Evolutionary conservation across 2,113 vertebrate genomes (phyloP).

Genomic region (Spermophilus dauricus): DNA sequence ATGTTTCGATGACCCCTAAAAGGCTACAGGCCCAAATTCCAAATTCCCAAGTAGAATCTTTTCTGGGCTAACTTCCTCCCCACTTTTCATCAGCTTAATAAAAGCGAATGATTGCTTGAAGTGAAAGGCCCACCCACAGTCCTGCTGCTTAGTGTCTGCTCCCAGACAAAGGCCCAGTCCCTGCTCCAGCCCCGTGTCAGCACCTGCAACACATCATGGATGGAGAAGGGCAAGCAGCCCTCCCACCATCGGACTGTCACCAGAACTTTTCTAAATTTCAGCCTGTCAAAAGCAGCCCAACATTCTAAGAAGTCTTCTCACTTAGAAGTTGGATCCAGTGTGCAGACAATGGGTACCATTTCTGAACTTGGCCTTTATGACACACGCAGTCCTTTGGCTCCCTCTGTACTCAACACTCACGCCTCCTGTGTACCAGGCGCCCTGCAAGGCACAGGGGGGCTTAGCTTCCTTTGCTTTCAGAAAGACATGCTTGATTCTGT

Average conservation of each 20-base stretch:
- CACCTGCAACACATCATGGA: fast-evolving
- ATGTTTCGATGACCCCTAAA: background rate
- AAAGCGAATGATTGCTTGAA: background rate
- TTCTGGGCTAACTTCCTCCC: constrained; percentile 20
- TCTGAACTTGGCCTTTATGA: background rate
- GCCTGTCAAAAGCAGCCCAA: background rate
- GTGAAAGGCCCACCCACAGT: background rate
- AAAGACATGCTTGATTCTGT: background rate
- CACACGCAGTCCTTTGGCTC: background rate
- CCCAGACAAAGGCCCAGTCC: background rate
- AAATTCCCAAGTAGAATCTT: constrained; percentile 34
- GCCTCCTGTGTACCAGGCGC: background rate
- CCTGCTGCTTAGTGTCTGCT: background rate
- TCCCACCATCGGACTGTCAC: background rate
- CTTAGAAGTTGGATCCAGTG: background rate
- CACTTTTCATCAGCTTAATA: background rate
- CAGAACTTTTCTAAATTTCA: background rate
- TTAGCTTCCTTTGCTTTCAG: background rate
- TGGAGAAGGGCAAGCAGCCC: background rate
- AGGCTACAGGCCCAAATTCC: background rate
- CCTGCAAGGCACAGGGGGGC: background rate
- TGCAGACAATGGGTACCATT: background rate
- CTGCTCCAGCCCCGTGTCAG: background rate
- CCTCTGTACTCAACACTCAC: background rate
- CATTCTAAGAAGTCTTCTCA: background rate